Conservation (phyloP, 2,888 invertebrate species). For the Habrosyne pyritoides region DNA sequence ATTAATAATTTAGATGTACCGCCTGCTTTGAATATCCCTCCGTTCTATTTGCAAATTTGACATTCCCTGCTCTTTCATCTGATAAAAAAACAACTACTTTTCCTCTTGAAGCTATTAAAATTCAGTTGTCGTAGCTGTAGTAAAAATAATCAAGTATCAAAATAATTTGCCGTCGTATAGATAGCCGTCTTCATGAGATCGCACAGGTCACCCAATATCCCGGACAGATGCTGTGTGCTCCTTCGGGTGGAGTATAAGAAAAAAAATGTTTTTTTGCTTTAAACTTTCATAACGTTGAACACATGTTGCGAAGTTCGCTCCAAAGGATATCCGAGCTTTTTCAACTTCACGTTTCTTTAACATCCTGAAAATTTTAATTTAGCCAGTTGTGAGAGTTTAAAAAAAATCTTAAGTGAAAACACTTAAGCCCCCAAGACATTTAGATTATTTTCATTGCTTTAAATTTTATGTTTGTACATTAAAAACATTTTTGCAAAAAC, state of each 20-base stretch:
- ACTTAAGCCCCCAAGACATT: background rate
- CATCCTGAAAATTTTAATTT: conserved; percentile 35
- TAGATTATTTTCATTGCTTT: background rate
- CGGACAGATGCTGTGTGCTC: conserved; percentile 65
- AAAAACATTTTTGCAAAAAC: conserved; percentile 1
- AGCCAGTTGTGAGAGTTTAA: background rate
- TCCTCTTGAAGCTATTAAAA: no score
- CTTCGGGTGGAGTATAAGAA: conserved; percentile 43
- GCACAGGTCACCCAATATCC: conserved; percentile 71
- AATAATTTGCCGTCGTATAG: conserved; percentile 18
- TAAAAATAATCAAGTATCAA: conserved; percentile 38
- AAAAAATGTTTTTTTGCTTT: conserved; percentile 49
- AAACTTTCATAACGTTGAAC: conserved; percentile 40
- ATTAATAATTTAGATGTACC: no score
- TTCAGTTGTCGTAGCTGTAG: no score
- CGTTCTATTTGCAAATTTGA: no score
- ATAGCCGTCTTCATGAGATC: conserved; percentile 53
- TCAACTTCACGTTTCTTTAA: conserved; percentile 29
- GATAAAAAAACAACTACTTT: no score
- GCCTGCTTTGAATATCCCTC: no score
- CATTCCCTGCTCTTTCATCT: no score
- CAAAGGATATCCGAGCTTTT: conserved; percentile 68
- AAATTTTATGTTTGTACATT: background rate
- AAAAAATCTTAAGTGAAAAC: background rate
- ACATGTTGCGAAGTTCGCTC: conserved; percentile 49